phyloP scores from a whole-genome alignment of 2,113 vertebrate genomes.

The Cololabis saira region DNA sequence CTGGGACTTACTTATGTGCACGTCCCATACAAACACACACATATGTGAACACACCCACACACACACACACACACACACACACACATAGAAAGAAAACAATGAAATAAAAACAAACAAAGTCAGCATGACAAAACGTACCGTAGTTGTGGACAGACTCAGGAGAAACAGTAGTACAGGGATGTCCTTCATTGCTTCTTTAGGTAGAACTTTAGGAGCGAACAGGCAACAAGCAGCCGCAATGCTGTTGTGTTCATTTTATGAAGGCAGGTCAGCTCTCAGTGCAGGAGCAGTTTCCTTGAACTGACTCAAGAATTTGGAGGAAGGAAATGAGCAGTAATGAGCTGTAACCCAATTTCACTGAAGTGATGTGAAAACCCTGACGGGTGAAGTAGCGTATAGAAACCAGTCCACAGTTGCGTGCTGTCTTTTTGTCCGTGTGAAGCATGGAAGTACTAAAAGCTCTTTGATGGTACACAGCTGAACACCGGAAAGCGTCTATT shows the following conservation, averaged over 20 bases:
- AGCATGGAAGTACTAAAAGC: background rate
- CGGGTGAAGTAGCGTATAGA: background rate
- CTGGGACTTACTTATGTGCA: too few species aligned
- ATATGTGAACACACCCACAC: too few species aligned
- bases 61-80: background rate
- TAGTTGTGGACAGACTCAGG: conserved; percentile 15
- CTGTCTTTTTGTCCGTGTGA: background rate
- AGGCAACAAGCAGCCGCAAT: conserved; percentile 9
- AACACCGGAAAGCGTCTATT: background rate
- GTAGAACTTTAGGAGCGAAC: conserved; percentile 17
- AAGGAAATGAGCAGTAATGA: conserved; percentile 57
- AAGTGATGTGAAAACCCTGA: conserved; percentile 2
- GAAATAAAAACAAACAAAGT: background rate
- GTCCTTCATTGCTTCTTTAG: conserved; percentile 62
- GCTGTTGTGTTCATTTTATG: conserved; percentile 31
- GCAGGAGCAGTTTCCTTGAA: conserved; percentile 57
- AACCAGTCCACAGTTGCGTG: background rate
- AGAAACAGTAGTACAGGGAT: conserved; percentile 51
- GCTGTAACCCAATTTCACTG: conserved; percentile 9
- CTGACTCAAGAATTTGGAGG: conserved; percentile 37
- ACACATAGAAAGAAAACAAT: background rate
- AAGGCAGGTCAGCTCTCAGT: conserved; percentile 41
- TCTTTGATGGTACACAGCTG: background rate
- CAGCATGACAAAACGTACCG: conserved; percentile 52
- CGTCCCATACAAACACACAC: too few species aligned